Conservation (phyloP, 1,140 invertebrate species). For the Mya arenaria region DNA sequence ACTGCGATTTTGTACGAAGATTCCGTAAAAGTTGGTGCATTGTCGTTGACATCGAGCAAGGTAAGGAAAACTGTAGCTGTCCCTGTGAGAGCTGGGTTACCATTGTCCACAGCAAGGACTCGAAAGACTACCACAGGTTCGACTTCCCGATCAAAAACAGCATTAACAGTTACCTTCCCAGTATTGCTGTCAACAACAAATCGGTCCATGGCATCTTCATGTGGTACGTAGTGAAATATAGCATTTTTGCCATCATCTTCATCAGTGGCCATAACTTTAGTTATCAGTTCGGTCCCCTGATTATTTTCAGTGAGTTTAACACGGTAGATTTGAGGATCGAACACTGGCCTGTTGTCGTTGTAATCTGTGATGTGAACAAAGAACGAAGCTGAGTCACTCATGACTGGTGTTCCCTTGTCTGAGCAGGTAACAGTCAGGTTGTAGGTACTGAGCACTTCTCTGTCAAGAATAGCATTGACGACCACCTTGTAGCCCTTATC, state of each 20-base stretch:
- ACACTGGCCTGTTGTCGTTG: constrained; percentile 89
- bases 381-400: constrained; percentile 61
- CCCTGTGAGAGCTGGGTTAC: constrained; percentile 82
- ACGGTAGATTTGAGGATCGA: constrained; percentile 89
- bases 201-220: constrained; percentile 52
- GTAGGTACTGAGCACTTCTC: constrained; percentile 60
- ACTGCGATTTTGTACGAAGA: constrained; percentile 80
- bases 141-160: constrained; percentile 66
- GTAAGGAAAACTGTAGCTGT: constrained; percentile 70
- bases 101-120: constrained; percentile 78
- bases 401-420: constrained; percentile 66
- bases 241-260: constrained; percentile 95
- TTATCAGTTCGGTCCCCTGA: constrained; percentile 85
- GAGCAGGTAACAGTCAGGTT: constrained; percentile 64
- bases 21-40: constrained; percentile 69
- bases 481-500: constrained; percentile 59
- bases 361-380: constrained; percentile 66
- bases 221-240: constrained; percentile 87
- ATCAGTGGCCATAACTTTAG: constrained; percentile 90
- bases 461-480: constrained; percentile 57
- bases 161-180: constrained; percentile 65
- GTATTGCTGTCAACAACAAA: constrained; percentile 65
- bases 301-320: constrained; percentile 92
- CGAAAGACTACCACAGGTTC: constrained; percentile 56
- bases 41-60: constrained; percentile 87